A percentile compares a stretch with the other conserved stretches of the same genome.
phyloP scores from a whole-genome alignment of 2,888 invertebrate species.

The Hyppa rectilinea region DNA sequence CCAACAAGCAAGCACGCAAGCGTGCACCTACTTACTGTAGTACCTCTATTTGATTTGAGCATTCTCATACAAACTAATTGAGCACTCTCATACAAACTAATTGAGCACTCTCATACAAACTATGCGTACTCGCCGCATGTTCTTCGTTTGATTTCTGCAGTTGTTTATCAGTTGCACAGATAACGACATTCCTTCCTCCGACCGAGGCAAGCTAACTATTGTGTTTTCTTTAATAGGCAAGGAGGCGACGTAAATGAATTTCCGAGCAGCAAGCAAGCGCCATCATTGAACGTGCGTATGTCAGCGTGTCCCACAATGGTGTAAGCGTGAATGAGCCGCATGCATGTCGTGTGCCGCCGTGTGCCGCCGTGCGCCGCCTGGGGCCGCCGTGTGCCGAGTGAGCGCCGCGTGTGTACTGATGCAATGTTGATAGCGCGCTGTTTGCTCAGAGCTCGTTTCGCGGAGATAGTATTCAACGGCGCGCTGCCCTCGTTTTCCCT shows the following conservation, averaged over 20 bases:
- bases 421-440: conserved; percentile 67
- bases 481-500: conserved; percentile 50
- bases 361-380: background rate
- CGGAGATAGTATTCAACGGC: conserved; percentile 47
- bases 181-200: background rate
- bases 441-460: conserved; percentile 46
- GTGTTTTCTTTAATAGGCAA: background rate
- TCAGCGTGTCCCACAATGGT: background rate
- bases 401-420: conserved; percentile 62
- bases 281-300: conserved; percentile 24
- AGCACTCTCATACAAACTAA: no score
- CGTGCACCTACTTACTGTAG: no score
- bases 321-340: conserved; percentile 11
- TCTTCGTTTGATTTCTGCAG: background rate
- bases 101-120: no score
- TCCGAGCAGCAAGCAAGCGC: conserved; percentile 1
- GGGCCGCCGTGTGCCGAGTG: background rate
- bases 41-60: no score
- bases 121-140: background rate
- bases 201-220: background rate
- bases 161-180: background rate
- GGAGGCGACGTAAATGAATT: conserved; percentile 11
- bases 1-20: no score
- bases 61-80: no score
- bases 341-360: background rate